These are phyloP conservation scores for Mesoclemmys tuberculata DNA, from an alignment of 2,113 vertebrate genomes.

Conservation along the genomic window DNA sequence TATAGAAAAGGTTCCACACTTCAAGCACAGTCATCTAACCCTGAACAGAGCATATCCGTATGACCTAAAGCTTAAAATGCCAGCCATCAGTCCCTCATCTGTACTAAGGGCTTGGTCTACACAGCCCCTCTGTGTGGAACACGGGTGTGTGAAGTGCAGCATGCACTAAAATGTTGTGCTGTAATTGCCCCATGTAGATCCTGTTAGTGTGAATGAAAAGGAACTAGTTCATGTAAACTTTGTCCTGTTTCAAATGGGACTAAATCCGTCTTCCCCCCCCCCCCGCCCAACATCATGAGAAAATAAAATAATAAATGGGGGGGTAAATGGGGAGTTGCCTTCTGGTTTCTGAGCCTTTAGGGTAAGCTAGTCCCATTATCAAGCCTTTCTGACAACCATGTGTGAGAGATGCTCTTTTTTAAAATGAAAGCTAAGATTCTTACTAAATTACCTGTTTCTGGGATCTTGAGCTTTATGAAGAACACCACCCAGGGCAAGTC, in stretches of 20 bases:
- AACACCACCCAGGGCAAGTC: neutral
- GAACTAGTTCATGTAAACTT: neutral
- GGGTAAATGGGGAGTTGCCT: neutral
- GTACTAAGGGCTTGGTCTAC: neutral
- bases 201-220: neutral
- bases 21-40: neutral
- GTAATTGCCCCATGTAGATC: neutral
- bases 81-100: neutral
- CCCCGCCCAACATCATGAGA: neutral
- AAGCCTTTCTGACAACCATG: rapidly evolving
- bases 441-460: neutral
- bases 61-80: constrained; percentile 54
- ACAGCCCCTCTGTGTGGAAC: neutral
- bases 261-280: neutral
- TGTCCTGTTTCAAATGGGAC: neutral
- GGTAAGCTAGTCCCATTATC: neutral
- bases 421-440: constrained; percentile 21
- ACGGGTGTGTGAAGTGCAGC: neutral
- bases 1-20: constrained; percentile 19
- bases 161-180: neutral
- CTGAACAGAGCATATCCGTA: constrained; percentile 24
- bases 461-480: constrained; percentile 1
- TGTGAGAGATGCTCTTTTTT: neutral
- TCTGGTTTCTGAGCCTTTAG: neutral
- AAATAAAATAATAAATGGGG: neutral